Percentiles rank a stretch among this genome's conserved stretches.
Evolutionary conservation across 1,140 invertebrate genomes (phyloP).

Genomic region (Heliothis subflexa): DNA sequence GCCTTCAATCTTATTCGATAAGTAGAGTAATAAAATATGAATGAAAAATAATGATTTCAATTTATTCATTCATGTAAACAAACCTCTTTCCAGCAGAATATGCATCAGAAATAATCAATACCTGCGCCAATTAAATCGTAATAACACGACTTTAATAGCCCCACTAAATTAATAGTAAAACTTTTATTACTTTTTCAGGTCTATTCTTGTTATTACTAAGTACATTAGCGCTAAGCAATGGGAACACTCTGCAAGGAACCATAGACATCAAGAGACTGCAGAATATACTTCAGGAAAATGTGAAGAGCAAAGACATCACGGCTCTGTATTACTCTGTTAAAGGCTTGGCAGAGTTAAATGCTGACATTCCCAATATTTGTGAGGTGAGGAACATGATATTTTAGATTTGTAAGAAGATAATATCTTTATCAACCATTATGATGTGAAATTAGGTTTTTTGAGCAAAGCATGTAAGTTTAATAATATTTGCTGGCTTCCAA

Average conservation of each 20-base stretch:
- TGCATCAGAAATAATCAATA: background rate
- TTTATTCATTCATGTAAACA: no score
- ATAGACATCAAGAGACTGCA: conserved; percentile 81
- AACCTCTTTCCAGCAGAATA: no score
- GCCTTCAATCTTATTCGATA: no score
- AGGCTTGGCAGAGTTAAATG: conserved; percentile 79
- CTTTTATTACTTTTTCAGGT: conserved; percentile 62
- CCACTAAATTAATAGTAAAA: background rate
- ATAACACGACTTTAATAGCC: background rate
- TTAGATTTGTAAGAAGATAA: background rate
- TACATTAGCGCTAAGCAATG: conserved; percentile 69
- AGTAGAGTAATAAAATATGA: no score
- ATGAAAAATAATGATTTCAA: no score
- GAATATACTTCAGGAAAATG: conserved; percentile 75
- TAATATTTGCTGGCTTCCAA: no score
- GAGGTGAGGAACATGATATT: conserved; percentile 63
- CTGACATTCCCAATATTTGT: conserved; percentile 78
- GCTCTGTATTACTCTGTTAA: conserved; percentile 77
- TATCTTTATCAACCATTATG: background rate
- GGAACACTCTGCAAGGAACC: conserved; percentile 75
- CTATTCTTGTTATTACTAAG: conserved; percentile 67
- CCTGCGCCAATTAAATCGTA: background rate
- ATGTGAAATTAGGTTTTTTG: no score
- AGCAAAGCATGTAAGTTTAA: no score
- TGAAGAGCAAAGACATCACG: conserved; percentile 76